Conservation (phyloP, 2,113 vertebrate species). For the Vulpes lagopus region DNA sequence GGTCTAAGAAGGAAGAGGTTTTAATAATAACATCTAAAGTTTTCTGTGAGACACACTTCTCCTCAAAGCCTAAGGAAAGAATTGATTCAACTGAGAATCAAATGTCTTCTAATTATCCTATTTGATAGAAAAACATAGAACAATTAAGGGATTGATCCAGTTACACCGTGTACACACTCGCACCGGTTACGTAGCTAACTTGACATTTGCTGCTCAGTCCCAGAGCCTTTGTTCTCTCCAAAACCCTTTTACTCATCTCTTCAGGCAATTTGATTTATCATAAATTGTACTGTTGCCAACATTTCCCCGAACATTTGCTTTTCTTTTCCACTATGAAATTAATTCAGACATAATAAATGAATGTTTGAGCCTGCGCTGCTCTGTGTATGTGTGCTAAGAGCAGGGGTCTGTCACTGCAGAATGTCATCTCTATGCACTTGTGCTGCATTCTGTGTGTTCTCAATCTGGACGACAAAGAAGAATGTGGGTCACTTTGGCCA, state of each 20-base stretch:
- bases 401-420: not conserved
- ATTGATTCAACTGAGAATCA: slow-evolving; percentile 58
- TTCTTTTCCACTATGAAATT: slow-evolving; percentile 46
- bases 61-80: slow-evolving; percentile 49
- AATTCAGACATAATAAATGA: slow-evolving; percentile 12
- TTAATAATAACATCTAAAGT: not conserved
- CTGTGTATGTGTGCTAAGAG: not conserved
- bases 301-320: slow-evolving; percentile 67
- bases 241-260: slow-evolving; percentile 61
- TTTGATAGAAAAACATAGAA: slow-evolving; percentile 64
- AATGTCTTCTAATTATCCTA: slow-evolving; percentile 67
- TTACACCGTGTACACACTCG: not conserved
- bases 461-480: not conserved
- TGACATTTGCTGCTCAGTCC: not conserved
- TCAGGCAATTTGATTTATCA: slow-evolving; percentile 68
- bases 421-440: too few relatives aligned
- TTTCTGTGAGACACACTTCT: not conserved
- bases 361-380: not conserved
- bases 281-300: slow-evolving; percentile 55
- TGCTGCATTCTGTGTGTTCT: not conserved
- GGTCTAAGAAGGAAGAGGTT: not conserved
- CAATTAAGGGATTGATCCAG: slow-evolving; percentile 64
- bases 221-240: slow-evolving; percentile 61
- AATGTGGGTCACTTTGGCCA: not conserved
- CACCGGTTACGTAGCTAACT: not conserved